Base-by-base conservation (phyloP, 2,888 invertebrate species). In the Trachelus troglodyta region DNA sequence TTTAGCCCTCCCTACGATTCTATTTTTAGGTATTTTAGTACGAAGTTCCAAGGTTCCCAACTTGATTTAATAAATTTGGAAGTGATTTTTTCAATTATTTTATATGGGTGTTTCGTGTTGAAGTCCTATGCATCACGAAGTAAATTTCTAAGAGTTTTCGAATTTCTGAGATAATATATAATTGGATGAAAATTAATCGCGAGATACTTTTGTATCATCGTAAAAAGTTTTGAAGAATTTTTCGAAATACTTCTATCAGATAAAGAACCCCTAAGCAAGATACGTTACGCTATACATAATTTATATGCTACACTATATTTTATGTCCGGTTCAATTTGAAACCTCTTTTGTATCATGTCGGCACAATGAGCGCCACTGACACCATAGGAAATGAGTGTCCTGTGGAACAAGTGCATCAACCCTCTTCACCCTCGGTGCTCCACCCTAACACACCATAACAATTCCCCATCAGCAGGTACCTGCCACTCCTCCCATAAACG, bases 401-500 rank as follows among this genome's bases (percentile, higher is more conserved):
- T 78, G 76, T 80, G 83, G 84, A 86, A 86, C 87, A 87, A 87
- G 87, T 87, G 86, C 82, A 85, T 83, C 81, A 84, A 83, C 83
- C 85, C 84, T 85, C 84, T 83, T 81, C 81, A 78, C 80, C 75
- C 77, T 77, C 34, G 33, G 71, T 33, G 34, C 33, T 80, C 75
- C 69, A 35, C 37, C 73, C 12, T 68, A 75, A 69, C 79, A 74
- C 76, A n/a, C 80, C 77, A 75, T 80, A 83, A 82, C 80, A 79
- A 82, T 81, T 81, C 80, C 80, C 82, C 79, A 79, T 82, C 81
- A 81, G 79, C 81, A 83, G 83, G 83, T 83, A 83, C 83, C 81
- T 82, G 81, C 81, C 77, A 79, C 80, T 79, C 77, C 80, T 75
- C 76, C 40, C 71, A 75, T 75, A 74, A 74, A 74, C 74, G 74